Evolutionary conservation across 2,888 invertebrate genomes (phyloP).

Genomic region (Drosophila falleni): DNA sequence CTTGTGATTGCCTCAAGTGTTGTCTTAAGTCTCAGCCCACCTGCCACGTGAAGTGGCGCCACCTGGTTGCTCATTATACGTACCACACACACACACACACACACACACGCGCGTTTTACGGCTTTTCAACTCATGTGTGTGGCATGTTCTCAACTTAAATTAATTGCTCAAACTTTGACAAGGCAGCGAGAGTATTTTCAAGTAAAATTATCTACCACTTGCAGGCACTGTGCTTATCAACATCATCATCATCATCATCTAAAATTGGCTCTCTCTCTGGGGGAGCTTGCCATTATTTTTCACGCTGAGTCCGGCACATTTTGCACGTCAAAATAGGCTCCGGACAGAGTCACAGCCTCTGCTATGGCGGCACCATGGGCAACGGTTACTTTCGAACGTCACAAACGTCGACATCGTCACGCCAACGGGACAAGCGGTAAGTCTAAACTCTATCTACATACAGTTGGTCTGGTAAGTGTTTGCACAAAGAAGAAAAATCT

Average conservation of each 20-base stretch:
- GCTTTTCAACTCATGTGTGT: constrained; percentile 16
- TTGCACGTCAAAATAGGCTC: constrained; percentile 87
- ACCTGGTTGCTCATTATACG: constrained; percentile 50
- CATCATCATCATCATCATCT: not conserved
- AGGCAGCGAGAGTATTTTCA: constrained; percentile 30
- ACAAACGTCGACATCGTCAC: constrained; percentile 82
- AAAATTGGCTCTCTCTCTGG: not conserved
- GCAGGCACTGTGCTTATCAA: constrained; percentile 43
- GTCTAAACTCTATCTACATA: constrained; percentile 48
- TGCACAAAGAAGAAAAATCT: not conserved
- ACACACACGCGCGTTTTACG: not conserved
- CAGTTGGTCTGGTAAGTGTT: not conserved
- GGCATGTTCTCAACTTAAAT: constrained; percentile 30
- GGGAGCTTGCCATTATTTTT: constrained; percentile 7
- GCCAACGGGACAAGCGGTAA: constrained; percentile 87
- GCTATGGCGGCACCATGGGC: constrained; percentile 86
- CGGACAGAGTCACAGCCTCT: constrained; percentile 86
- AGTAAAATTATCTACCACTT: constrained; percentile 58
- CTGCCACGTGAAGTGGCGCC: constrained; percentile 18
- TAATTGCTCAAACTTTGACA: constrained; percentile 53
- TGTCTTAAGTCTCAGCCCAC: not conserved
- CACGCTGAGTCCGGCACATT: constrained; percentile 69
- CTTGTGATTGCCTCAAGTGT: constrained; percentile 47
- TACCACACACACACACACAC: constrained; percentile 10
- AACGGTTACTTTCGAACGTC: constrained; percentile 86